Percentiles rank a stretch among this genome's conserved stretches.
phyloP scores from a whole-genome alignment of 1,140 invertebrate species.

The Tetraneura akinire region DNA sequence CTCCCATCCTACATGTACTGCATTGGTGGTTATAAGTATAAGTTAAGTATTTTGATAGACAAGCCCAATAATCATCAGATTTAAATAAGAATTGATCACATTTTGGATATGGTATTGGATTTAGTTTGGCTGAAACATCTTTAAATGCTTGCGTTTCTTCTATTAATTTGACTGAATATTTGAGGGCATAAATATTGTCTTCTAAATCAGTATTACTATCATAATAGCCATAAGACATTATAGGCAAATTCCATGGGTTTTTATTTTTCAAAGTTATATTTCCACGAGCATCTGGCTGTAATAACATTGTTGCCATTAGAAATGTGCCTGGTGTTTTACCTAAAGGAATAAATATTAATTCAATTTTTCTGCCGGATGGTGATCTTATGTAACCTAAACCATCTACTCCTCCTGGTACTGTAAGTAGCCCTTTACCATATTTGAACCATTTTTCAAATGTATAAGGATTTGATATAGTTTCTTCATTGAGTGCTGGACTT shows the following conservation, averaged over 20 bases:
- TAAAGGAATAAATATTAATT: conserved; percentile 74
- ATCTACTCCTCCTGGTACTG: conserved; percentile 62
- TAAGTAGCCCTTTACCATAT: conserved; percentile 60
- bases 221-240: conserved; percentile 76
- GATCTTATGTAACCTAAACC: conserved; percentile 62
- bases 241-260: conserved; percentile 74
- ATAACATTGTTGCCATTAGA: conserved; percentile 70
- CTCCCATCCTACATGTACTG: conserved; percentile 69
- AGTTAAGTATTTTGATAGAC: conserved; percentile 67
- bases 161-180: conserved; percentile 64
- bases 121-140: conserved; percentile 63
- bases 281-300: conserved; percentile 75
- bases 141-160: conserved; percentile 66
- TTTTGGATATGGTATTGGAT: conserved; percentile 64
- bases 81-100: conserved; percentile 63
- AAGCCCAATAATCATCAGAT: conserved; percentile 73
- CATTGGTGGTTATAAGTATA: conserved; percentile 69
- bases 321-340: conserved; percentile 71
- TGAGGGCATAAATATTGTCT: conserved; percentile 69
- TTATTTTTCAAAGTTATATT: conserved; percentile 67
- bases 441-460: conserved; percentile 53
- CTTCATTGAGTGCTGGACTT: conserved; percentile 58
- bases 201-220: conserved; percentile 67
- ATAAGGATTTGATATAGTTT: conserved; percentile 45
- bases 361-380: conserved; percentile 66